Percentiles rank a stretch among this genome's conserved stretches.
Evolutionary conservation across 2,113 vertebrate species (phyloP).

Genomic region (Brachyhypopomus gauderio): DNA sequence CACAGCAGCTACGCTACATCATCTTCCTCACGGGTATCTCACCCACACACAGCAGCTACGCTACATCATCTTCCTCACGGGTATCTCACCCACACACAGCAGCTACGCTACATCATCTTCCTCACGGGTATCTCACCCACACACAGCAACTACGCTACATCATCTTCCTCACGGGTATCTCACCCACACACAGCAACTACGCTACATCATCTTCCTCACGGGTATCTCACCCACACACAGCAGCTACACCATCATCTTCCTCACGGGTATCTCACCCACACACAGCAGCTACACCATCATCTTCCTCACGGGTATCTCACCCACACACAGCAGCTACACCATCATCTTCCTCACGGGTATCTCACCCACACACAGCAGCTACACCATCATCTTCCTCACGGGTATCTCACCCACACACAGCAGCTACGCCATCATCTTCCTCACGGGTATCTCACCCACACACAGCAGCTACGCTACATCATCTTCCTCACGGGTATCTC

Average conservation of each 20-base stretch:
- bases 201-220: constrained; percentile 91
- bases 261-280: constrained; percentile 84
- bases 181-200: constrained; percentile 84
- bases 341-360: constrained; percentile 94
- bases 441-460: constrained; percentile 84
- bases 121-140: constrained; percentile 85
- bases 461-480: constrained; percentile 87
- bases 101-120: constrained; percentile 89
- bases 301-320: constrained; percentile 86
- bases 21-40: constrained; percentile 90
- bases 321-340: constrained; percentile 86
- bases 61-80: constrained; percentile 91
- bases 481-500: constrained; percentile 90
- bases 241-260: constrained; percentile 91
- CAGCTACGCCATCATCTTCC: constrained; percentile 91
- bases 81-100: constrained; percentile 80
- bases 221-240: constrained; percentile 80
- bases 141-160: constrained; percentile 90
- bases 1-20: constrained; percentile 87
- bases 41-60: constrained; percentile 84
- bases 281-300: constrained; percentile 91
- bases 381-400: constrained; percentile 92
- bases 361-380: constrained; percentile 80
- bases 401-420: constrained; percentile 80
- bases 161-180: constrained; percentile 90